These are phyloP conservation scores for Leptothorax acervorum DNA, from an alignment of 2,888 invertebrate species.

Conservation along the genomic window DNA sequence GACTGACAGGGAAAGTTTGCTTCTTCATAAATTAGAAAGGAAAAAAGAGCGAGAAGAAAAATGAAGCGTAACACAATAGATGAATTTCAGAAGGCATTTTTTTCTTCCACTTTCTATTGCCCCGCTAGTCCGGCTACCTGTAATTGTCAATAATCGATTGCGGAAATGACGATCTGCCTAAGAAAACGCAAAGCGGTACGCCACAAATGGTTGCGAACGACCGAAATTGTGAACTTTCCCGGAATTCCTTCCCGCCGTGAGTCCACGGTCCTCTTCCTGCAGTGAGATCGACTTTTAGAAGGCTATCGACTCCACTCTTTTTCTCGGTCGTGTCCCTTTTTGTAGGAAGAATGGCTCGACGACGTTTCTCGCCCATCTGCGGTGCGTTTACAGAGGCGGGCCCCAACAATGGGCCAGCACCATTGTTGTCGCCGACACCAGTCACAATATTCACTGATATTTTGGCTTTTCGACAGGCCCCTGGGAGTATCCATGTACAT, in stretches of 20 bases:
- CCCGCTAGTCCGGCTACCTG: not conserved
- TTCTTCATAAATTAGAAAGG: not conserved
- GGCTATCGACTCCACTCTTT: constrained; percentile 50
- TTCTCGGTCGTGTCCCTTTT: constrained; percentile 62
- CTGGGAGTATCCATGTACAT: constrained; percentile 60
- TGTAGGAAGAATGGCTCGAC: constrained; percentile 72
- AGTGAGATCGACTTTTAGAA: constrained; percentile 64
- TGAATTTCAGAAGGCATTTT: not conserved
- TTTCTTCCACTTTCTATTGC: not conserved
- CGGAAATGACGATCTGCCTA: not conserved
- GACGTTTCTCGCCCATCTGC: constrained; percentile 75
- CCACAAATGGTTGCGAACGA: not conserved
- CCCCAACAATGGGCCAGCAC: constrained; percentile 70
- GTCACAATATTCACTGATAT: constrained; percentile 79
- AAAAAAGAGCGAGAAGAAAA: not conserved
- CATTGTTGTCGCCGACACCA: constrained; percentile 75
- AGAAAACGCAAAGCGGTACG: not conserved
- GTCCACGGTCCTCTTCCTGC: constrained; percentile 31
- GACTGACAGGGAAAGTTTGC: not conserved
- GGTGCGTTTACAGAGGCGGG: constrained; percentile 73
- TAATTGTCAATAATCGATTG: not conserved
- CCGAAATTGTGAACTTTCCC: constrained; percentile 15
- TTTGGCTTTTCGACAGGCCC: constrained; percentile 72
- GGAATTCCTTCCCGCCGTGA: constrained; percentile 40
- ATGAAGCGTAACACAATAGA: not conserved